A percentile compares a stretch with the other conserved stretches of the same genome.
These are phyloP conservation scores for Malurus melanocephalus DNA, from an alignment of 2,113 vertebrate species.

Conservation along the genomic window DNA sequence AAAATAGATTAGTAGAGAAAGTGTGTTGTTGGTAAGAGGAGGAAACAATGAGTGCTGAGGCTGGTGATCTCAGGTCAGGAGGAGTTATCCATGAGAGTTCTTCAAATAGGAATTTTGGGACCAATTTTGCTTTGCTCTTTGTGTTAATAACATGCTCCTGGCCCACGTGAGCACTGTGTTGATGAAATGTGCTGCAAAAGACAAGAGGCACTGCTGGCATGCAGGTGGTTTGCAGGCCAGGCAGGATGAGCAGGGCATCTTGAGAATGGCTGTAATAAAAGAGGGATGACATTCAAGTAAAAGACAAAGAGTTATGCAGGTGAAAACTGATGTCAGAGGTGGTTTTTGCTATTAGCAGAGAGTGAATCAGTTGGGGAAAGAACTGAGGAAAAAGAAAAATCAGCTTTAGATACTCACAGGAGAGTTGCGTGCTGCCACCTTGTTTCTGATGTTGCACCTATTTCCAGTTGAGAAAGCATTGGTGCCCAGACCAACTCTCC, in stretches of 20 bases:
- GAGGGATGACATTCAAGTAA: conserved; percentile 36
- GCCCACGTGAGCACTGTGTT: neutral
- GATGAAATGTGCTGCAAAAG: neutral
- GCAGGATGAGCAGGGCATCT: neutral
- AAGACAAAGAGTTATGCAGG: conserved; percentile 12
- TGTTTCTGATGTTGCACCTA: neutral
- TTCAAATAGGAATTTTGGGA: neutral
- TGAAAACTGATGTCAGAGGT: neutral
- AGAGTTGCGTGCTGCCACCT: neutral
- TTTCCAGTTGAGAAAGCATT: neutral
- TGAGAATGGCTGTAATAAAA: neutral
- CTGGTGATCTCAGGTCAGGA: neutral
- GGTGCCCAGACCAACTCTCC: neutral
- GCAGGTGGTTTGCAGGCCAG: neutral
- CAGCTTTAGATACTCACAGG: neutral
- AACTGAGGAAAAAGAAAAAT: neutral
- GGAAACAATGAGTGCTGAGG: neutral
- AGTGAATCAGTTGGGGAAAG: neutral
- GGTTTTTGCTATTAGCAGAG: conserved; percentile 13
- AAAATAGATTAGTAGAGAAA: conserved; percentile 15
- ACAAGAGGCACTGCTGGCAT: neutral
- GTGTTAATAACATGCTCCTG: neutral
- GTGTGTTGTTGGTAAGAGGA: neutral
- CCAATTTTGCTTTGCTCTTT: neutral
- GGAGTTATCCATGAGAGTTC: neutral